Evolutionary conservation across 2,888 invertebrate species (phyloP).

Genomic region (Himalopsyche anomala): DNA sequence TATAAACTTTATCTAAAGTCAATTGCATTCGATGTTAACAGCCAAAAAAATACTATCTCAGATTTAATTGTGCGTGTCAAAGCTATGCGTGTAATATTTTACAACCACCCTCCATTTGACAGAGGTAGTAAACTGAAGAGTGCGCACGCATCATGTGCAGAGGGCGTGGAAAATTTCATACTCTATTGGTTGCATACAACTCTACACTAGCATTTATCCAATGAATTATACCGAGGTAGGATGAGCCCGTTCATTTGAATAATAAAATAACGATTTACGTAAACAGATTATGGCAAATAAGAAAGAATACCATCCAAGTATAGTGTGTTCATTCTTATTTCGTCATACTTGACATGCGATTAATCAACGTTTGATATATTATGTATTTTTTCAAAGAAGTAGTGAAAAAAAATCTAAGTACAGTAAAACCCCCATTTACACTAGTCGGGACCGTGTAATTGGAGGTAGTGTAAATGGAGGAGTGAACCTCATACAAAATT

Average conservation of each 20-base stretch:
- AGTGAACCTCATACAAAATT: no score
- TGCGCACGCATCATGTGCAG: constrained; percentile 42
- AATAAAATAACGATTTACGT: constrained; percentile 4
- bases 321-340: no score
- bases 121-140: constrained; percentile 10
- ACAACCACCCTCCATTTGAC: constrained; percentile 23
- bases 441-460: no score
- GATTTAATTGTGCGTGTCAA: background rate
- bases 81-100: background rate
- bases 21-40: no score
- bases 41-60: background rate
- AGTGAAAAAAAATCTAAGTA: no score
- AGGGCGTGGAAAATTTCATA: constrained; percentile 43
- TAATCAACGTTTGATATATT: no score
- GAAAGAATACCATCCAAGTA: background rate
- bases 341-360: no score
- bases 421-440: no score
- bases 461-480: no score
- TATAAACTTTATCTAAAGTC: no score
- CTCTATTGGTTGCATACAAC: constrained; percentile 40
- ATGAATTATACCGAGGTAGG: constrained; percentile 33
- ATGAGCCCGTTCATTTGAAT: constrained; percentile 22
- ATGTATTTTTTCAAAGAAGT: no score
- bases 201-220: constrained; percentile 24
- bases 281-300: constrained; percentile 16